Evolutionary conservation across 2,113 vertebrate species (phyloP), one percentile per base, ranked within the genome.

Genomic region (Dryoscopus gambensis): DNA sequence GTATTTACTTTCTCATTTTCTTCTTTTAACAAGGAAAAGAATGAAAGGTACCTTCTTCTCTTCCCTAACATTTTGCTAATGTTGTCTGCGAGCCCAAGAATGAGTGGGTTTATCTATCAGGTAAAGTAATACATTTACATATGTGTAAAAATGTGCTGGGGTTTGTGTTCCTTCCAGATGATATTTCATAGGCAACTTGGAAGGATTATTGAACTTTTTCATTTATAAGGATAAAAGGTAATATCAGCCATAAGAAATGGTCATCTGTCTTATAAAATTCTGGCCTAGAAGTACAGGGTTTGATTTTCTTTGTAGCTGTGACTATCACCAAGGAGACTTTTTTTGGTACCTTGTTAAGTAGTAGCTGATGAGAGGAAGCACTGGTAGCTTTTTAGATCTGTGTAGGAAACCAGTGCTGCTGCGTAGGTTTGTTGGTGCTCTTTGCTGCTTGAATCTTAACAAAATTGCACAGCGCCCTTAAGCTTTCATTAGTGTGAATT

Each of bases 61-160:
- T 99, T 99, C 97, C 99, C 99, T 84, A 99, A 99, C 77, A 98
- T 99, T 87, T 98, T 99, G 91, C 98, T 99, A n/a, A 99, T 99
- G 98, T 90, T 99, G 93, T 99, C 99, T 90, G 99, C 99, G 92
- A 99, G 99, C 88, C 99, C 99, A 42, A 98, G 99, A 94, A 99
- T 99, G 99, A 99, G 99, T 84, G 99, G 99, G 33, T 99, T 99
- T 96, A 99, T 99, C 89, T 99, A 99, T 97, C 99, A 99, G 99
- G 99, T 99, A 95, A 93, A 49, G 76, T 81, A 84, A 49, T 77
- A 31, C 6, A 2, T 55, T n/a, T 62, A 22, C 5, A 1, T 42
- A 7, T 39, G 18, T 76, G 7, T 82, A 12, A 93, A 56, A 82
- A 65, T 62, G 6, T 39, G 5, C 12, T 57, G 24, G 15, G 27